Evolutionary conservation across 1,140 invertebrate species (phyloP).

Genomic region (Scaptomyza graminum): DNA sequence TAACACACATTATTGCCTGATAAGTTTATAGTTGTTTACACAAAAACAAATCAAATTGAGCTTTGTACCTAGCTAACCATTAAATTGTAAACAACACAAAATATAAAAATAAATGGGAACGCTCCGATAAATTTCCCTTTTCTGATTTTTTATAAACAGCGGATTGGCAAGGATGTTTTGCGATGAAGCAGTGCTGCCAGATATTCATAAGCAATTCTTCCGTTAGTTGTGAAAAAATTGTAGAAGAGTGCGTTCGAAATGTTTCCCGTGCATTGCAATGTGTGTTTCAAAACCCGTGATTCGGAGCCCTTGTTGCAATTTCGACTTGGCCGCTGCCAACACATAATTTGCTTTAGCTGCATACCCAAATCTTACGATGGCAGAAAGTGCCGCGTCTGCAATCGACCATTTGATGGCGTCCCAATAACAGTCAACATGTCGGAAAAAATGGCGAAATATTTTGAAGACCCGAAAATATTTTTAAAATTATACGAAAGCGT

Average conservation of each 20-base stretch:
- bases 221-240: conserved; percentile 16
- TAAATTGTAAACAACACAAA: no score
- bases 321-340: conserved; percentile 50
- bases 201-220: neutral
- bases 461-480: conserved; percentile 40
- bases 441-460: conserved; percentile 40
- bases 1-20: conserved; percentile 48
- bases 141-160: neutral
- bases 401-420: neutral
- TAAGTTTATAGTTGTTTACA: conserved; percentile 60
- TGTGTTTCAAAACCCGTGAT: conserved; percentile 25
- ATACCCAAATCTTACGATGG: neutral
- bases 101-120: no score
- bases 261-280: conserved; percentile 57
- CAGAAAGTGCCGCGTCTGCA: conserved; percentile 46
- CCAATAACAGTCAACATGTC: conserved; percentile 47
- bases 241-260: conserved; percentile 17
- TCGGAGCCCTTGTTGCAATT: conserved; percentile 3
- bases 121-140: no score
- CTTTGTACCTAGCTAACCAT: neutral
- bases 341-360: conserved; percentile 47
- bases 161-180: conserved; percentile 3
- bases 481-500: conserved; percentile 43
- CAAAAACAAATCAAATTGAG: conserved; percentile 46
- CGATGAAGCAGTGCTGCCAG: conserved; percentile 15